Evolutionary conservation across 2,888 invertebrate genomes (phyloP), one percentile per base, ranked within the genome.

Genomic region (Leucoptera coffeella): DNA sequence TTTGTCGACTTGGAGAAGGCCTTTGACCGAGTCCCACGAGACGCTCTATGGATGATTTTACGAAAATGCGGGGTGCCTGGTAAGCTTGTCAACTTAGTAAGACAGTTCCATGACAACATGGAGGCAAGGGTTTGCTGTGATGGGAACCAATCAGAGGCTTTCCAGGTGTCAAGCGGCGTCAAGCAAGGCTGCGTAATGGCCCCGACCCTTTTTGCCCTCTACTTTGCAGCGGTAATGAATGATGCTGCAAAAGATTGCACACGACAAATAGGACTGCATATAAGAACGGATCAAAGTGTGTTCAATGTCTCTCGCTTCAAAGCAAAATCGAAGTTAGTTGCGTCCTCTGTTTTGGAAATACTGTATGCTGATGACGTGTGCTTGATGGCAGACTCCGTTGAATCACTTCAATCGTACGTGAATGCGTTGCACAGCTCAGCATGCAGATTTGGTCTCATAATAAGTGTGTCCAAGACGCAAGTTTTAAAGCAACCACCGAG

Each of bases 51-150:
- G 32, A 12, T 13, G 2, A 28, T 35, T n/a, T 25, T 35, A 3
- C 5, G 8, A 12, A 33, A 32, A 22, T 14, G 23, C 15, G 30
- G 32, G 2, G 31, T 28, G 14, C 28, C 34, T 14, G 19, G n/a
- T 10, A 34, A 30, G 26, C 29, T 34, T 9, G 13, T 30, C 6
- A 26, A 28, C 15, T 14, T 35, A 12, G 11, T 36, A 8, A 25
- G 32, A 5, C 35, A 29, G 7, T 30, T 35, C 13, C 36, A 36
- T 13, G 34, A 32, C 5, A 23, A 23, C 17, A 35, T 37, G 34
- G 4, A n/a, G 9, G 21, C 21, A 21, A 21, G 10, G 4, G 21
- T 5, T 21, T 4, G 10, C n/a, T 11, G 10, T 8, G 17, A 17
- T 7, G 8, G 8, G 5, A 8, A 17, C 5, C 8, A 17, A 5